Base-by-base conservation (phyloP, 2,888 invertebrate species). In the Altica lythri region DNA sequence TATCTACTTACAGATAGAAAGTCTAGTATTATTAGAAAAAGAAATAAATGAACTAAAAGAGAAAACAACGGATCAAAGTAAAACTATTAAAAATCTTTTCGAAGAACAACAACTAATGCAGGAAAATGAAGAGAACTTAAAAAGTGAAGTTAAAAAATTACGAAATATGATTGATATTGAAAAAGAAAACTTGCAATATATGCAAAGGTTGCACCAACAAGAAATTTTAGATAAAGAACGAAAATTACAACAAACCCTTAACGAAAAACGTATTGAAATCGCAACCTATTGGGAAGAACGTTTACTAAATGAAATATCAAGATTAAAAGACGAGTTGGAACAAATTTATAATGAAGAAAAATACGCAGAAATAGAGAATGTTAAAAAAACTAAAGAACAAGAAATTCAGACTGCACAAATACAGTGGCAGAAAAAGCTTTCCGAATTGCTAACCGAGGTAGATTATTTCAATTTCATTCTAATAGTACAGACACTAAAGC, bases 221-320 rank as follows among this genome's bases (percentile, higher is more conserved):
- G 77, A 79, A 61, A 68, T 79, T 17, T 59, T 72, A 9, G 79
- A 79, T 57, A 77, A 77, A 63, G 79, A 80, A 53, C 66, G 78
- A 53, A 65, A 67, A 46, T 53, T 77, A 17, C 68, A 72, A 42
- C 71, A 73, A 52, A 73, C 69, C 60, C 73, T 82, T 60, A 78
- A 80, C 63, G 79, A 80, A 64, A 80, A 80, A 68, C 77, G 80
- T 59, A 77, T 78, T 57, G 80, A 81, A 71, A 80, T 81, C 60
- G 81, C 81, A 55, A 76, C 79, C 63, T 79, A 84, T 77, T 86
- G 85, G 85, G 85, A 86, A 70, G 81, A 83, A 61, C 79, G 81
- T 73, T 72, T 85, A 66, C 76, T 81, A 64, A 79, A 80, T 68
- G 86, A 86, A 76, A 82, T 82, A 75, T 78, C 79, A 66, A 79